Base-by-base conservation (phyloP, 1,140 invertebrate species). In the Sinella curviseta region DNA sequence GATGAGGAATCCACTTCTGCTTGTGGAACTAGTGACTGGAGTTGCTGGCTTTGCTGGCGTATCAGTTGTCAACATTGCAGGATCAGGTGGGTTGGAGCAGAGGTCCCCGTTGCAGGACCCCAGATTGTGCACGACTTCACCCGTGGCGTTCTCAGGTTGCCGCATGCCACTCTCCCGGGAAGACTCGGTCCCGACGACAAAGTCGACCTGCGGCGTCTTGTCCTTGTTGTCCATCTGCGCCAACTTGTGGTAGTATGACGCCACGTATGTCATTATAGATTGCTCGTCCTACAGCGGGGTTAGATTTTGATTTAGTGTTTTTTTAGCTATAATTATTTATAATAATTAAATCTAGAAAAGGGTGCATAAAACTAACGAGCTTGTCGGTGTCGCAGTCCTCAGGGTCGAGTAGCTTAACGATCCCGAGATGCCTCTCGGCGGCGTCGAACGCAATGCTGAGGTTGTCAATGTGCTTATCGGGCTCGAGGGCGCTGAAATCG, bases 181-280 rank as follows among this genome's bases (percentile, higher is more conserved):
- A n/a, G n/a, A n/a, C n/a, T n/a, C n/a, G n/a, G n/a, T n/a, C n/a
- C n/a, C n/a, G n/a, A n/a, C n/a, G n/a, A n/a, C n/a, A n/a, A n/a
- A n/a, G n/a, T n/a, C n/a, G n/a, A n/a, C n/a, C n/a, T n/a, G n/a
- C n/a, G n/a, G n/a, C n/a, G n/a, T n/a, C 86, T 97, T 99, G 88
- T 96, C 93, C 87, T 99, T 97, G 87, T 95, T 97, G 89, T 99
- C 99, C 95, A 99, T 98, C 83, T 97, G 91, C 34, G 97, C 97
- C 90, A 99, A 99, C 30, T 97, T 98, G 88, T 99, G 98, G 88
- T 99, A 99, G 88, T 99, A 99, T 17, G 96, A 97, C 0, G 96
- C 96, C 14, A 99, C 96, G 86, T 98, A 99, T 20, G 97, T 99
- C 87, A 99, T 95, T 84, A 98, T 94, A 74, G 94, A 98, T 86